phyloP scores from a whole-genome alignment of 2,797 vertebrate genomes.

The Notolepis coatsorum region DNA sequence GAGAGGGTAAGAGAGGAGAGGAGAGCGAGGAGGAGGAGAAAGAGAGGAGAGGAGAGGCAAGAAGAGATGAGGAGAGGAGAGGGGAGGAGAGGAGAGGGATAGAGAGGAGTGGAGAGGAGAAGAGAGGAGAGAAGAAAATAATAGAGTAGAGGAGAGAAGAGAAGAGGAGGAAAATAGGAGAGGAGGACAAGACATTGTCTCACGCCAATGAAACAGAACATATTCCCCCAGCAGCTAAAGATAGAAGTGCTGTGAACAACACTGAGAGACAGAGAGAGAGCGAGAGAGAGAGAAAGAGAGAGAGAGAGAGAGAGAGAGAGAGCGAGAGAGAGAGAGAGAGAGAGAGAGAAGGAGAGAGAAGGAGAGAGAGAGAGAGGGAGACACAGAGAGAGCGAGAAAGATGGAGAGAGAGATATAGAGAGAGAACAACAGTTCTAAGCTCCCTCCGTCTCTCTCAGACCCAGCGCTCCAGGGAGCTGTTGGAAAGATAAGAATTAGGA shows the following conservation, averaged over 20 bases:
- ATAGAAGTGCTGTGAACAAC: conserved; percentile 64
- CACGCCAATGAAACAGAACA: conserved; percentile 41
- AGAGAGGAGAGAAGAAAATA: background rate
- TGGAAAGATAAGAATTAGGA: conserved; percentile 81
- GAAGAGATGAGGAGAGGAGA: background rate
- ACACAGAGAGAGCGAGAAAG: conserved; percentile 27
- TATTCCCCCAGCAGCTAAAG: conserved; percentile 57
- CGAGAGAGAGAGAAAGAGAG: conserved; percentile 31
- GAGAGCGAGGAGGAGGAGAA: background rate
- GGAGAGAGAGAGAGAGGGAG: conserved; percentile 41
- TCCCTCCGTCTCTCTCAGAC: conserved; percentile 71
- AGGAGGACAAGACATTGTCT: conserved; percentile 52
- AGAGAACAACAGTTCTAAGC: conserved; percentile 17
- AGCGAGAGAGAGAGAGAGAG: background rate
- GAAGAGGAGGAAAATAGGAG: background rate
- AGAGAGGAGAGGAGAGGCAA: background rate
- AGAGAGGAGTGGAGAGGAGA: background rate
- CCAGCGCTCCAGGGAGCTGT: conserved; percentile 77
- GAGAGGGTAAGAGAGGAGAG: conserved; percentile 14
- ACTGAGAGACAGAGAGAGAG: no score
- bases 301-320: conserved; percentile 41
- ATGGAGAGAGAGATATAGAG: background rate
- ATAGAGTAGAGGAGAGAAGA: background rate
- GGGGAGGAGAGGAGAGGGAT: no score
- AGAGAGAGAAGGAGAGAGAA: background rate